A percentile compares a stretch with the other conserved stretches of the same genome.
Conservation (phyloP, 1,140 invertebrate species). For the Xylocopa sonorina region DNA sequence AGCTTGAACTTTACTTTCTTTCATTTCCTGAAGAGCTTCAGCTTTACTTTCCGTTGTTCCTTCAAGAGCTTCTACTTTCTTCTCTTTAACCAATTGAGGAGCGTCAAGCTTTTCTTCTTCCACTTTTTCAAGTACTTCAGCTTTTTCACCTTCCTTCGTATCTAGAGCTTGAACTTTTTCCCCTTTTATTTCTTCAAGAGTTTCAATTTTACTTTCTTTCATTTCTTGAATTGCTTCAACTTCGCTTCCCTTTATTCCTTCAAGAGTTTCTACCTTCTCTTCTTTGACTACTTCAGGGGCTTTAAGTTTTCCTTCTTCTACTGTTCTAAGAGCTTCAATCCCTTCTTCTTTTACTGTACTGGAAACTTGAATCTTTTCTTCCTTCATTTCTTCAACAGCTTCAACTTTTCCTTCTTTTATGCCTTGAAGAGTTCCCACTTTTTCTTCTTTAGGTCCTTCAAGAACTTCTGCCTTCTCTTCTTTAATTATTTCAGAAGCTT, state of each 20-base stretch:
- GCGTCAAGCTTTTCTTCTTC: background rate
- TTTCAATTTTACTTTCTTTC: background rate
- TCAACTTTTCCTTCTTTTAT: background rate
- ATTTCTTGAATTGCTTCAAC: background rate
- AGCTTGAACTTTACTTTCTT: background rate
- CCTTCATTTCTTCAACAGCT: background rate
- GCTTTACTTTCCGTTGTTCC: rapidly evolving
- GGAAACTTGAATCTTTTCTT: background rate
- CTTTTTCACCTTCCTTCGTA: background rate
- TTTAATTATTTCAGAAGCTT: background rate
- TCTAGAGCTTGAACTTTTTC: background rate
- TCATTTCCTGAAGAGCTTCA: background rate
- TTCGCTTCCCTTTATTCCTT: background rate
- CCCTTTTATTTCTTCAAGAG: background rate
- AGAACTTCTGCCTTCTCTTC: background rate
- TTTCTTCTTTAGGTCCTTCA: background rate
- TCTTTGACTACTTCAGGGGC: background rate
- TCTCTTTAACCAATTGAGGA: rapidly evolving
- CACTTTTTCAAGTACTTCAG: too few species aligned
- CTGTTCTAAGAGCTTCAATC: too few species aligned
- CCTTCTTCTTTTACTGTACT: background rate
- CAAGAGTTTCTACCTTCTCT: background rate
- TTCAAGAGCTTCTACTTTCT: rapidly evolving
- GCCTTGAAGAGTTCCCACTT: too few species aligned
- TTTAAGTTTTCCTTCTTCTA: background rate